Evolutionary conservation across 1,140 invertebrate genomes (phyloP).

Genomic region (Drusus annulatus): DNA sequence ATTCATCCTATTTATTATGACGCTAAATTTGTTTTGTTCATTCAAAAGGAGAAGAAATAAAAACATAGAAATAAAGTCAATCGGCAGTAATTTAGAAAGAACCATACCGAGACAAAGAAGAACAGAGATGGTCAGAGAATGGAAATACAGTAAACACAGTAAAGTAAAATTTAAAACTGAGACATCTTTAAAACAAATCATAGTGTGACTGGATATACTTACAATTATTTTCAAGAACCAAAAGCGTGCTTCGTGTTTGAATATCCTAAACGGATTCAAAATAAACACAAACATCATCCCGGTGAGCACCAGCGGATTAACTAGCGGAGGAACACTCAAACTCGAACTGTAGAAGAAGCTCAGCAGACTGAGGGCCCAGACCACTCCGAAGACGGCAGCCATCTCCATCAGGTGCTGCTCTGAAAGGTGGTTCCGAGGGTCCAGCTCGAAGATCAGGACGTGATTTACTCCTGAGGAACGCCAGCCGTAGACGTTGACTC

Average conservation of each 20-base stretch:
- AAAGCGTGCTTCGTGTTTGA: constrained; percentile 91
- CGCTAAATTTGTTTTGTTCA: too few relatives aligned
- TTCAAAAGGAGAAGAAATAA: too few relatives aligned
- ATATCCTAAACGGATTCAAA: constrained; percentile 94
- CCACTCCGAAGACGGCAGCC: constrained; percentile 93
- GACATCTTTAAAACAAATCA: too few relatives aligned
- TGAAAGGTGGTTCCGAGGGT: constrained; percentile 96
- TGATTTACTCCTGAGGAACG: constrained; percentile 98
- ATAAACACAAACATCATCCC: constrained; percentile 91
- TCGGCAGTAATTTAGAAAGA: too few relatives aligned
- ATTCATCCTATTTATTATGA: too few relatives aligned
- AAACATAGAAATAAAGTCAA: too few relatives aligned
- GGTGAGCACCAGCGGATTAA: constrained; percentile 90
- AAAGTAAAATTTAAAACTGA: too few relatives aligned
- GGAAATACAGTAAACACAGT: too few relatives aligned
- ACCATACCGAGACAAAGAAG: too few relatives aligned
- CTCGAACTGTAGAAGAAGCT: constrained; percentile 86
- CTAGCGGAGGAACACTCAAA: constrained; percentile 92
- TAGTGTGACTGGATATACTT: constrained; percentile 63
- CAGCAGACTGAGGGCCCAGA: constrained; percentile 92
- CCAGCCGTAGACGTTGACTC: constrained; percentile 99
- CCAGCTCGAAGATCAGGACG: constrained; percentile 98
- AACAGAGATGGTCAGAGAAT: too few relatives aligned
- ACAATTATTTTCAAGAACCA: constrained; percentile 86
- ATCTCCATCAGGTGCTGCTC: constrained; percentile 98